Conservation (phyloP, 2,888 invertebrate genomes). For the Ochropleura leucogaster region DNA sequence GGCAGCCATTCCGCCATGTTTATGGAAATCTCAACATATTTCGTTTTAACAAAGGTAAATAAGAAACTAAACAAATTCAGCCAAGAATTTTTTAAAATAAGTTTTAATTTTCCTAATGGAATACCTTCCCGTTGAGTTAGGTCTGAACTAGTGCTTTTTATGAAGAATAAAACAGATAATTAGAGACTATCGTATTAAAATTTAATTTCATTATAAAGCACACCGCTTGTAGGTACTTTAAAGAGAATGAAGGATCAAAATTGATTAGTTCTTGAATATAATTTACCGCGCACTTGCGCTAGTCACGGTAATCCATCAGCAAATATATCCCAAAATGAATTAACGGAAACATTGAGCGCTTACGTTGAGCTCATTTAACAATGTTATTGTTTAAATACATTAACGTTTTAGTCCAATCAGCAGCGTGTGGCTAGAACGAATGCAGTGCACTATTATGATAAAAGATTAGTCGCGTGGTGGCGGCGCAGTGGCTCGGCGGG, state of each 20-base stretch:
- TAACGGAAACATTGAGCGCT: constrained; percentile 37
- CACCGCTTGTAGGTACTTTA: constrained; percentile 8
- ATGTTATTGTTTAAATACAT: constrained; percentile 56
- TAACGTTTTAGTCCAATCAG: constrained; percentile 56
- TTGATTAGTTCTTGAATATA: constrained; percentile 40
- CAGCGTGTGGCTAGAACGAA: constrained; percentile 58
- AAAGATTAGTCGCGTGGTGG: constrained; percentile 75
- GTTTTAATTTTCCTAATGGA: background rate
- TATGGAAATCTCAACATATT: background rate
- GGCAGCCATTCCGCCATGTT: background rate
- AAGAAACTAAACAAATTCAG: background rate
- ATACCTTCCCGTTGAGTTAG: background rate
- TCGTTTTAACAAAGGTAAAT: constrained; percentile 2
- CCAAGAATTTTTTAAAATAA: background rate
- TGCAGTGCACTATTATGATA: constrained; percentile 75
- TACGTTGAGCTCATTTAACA: constrained; percentile 28
- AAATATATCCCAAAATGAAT: constrained; percentile 48
- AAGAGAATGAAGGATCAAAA: constrained; percentile 39
- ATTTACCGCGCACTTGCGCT: constrained; percentile 48
- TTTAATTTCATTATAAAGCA: constrained; percentile 2
- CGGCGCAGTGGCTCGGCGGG: constrained; percentile 23
- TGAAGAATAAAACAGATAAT: constrained; percentile 7
- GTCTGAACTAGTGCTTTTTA: background rate
- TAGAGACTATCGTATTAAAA: background rate
- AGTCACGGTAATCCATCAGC: constrained; percentile 57